Evolutionary conservation across 2,113 vertebrate species (phyloP).

Genomic region (Psilopsiagon aymara): DNA sequence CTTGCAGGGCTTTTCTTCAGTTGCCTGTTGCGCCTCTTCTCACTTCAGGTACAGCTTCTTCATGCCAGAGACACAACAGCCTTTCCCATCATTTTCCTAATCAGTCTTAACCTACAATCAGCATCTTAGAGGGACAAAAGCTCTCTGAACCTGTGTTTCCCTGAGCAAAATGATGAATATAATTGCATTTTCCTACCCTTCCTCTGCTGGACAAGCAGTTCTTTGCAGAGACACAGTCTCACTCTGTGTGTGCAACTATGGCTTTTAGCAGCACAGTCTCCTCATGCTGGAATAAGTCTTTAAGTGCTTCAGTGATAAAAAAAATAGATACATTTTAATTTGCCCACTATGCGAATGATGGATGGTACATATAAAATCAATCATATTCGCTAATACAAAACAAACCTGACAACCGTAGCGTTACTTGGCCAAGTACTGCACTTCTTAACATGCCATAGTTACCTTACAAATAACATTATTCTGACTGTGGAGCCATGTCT

Average conservation of each 20-base stretch:
- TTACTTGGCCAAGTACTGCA: background rate
- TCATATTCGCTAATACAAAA: background rate
- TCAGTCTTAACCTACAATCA: background rate
- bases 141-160: background rate
- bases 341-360: background rate
- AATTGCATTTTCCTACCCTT: background rate
- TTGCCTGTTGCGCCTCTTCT: background rate
- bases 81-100: background rate
- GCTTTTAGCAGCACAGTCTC: background rate
- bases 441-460: background rate
- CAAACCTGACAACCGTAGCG: background rate
- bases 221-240: background rate
- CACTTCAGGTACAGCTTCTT: background rate
- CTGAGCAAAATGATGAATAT: background rate
- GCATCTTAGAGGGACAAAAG: background rate
- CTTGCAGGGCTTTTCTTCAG: background rate
- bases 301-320: accelerated
- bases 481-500: background rate
- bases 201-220: background rate
- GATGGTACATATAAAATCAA: background rate
- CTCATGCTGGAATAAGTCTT: background rate
- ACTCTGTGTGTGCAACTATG: background rate
- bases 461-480: background rate
- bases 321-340: background rate
- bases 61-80: background rate